A percentile compares a stretch with the other conserved stretches of the same genome.
Evolutionary conservation across 2,888 invertebrate genomes (phyloP).

Genomic region (Tolmerus cingulatus): DNA sequence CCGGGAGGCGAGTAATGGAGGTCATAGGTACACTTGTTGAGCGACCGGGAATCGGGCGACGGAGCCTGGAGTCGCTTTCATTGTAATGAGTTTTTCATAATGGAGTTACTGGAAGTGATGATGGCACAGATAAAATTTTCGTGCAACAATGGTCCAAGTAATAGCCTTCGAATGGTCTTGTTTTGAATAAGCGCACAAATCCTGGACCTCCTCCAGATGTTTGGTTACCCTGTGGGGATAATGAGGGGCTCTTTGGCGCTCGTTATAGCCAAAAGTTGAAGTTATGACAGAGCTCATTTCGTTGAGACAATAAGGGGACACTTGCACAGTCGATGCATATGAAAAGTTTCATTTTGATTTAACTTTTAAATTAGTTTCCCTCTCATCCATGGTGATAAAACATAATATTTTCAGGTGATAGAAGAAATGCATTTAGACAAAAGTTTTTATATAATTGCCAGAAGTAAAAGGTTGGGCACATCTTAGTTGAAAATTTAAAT

Average conservation of each 20-base stretch:
- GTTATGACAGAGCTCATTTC: not conserved
- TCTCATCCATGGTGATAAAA: not conserved
- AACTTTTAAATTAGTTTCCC: not conserved
- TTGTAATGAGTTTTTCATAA: conserved; percentile 39
- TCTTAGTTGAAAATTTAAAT: not conserved
- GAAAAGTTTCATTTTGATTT: not conserved
- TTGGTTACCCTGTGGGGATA: not conserved
- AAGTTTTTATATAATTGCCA: not conserved
- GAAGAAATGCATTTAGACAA: not conserved
- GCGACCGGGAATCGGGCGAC: not conserved
- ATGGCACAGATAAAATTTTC: conserved; percentile 9
- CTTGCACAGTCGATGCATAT: not conserved
- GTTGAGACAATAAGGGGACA: not conserved
- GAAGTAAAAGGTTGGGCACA: not conserved
- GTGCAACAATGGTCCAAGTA: conserved; percentile 26
- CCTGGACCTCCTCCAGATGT: not conserved
- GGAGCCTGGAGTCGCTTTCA: not conserved
- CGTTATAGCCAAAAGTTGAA: not conserved
- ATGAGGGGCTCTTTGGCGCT: not conserved
- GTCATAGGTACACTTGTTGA: conserved; percentile 36
- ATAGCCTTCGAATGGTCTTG: conserved; percentile 9
- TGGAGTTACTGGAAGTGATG: conserved; percentile 38
- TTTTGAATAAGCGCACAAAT: not conserved
- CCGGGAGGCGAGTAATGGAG: conserved; percentile 17
- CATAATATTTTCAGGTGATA: not conserved